These are phyloP conservation scores for Eurystomus gularis DNA, from an alignment of 2,113 vertebrate genomes.

Conservation along the genomic window DNA sequence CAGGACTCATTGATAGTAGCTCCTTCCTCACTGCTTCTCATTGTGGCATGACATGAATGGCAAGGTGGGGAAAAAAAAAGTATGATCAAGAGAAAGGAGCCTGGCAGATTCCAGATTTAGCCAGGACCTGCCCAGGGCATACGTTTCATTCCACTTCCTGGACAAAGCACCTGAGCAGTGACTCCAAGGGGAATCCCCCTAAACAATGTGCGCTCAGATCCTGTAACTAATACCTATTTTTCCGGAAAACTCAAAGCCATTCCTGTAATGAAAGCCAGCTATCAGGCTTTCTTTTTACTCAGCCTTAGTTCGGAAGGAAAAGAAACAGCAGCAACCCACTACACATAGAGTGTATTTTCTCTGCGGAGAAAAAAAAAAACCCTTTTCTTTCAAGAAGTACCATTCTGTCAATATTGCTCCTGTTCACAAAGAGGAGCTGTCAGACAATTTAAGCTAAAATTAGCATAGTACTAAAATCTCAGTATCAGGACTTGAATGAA, in stretches of 20 bases:
- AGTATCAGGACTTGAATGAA: background rate
- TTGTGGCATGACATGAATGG: background rate
- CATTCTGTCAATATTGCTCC: slow-evolving; percentile 26
- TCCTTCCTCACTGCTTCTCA: background rate
- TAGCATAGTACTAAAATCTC: background rate
- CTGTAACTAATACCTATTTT: background rate
- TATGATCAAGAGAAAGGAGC: background rate
- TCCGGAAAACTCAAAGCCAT: background rate
- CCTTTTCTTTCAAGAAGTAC: slow-evolving; percentile 3
- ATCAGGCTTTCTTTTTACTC: background rate
- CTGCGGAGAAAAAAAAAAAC: background rate
- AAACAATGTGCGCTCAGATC: background rate
- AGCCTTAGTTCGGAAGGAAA: background rate
- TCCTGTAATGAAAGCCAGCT: slow-evolving; percentile 5
- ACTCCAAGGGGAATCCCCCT: background rate
- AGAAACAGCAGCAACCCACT: background rate
- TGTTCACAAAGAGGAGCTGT: slow-evolving; percentile 48
- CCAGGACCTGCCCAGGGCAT: background rate
- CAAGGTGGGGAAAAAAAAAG: background rate
- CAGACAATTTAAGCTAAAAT: slow-evolving; percentile 39
- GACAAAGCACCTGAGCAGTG: background rate
- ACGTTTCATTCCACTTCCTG: background rate
- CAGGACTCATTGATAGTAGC: background rate
- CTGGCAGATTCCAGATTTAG: background rate
- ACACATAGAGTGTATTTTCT: background rate